Evolutionary conservation across 2,888 invertebrate genomes (phyloP).

Genomic region (Noctua fimbriata): DNA sequence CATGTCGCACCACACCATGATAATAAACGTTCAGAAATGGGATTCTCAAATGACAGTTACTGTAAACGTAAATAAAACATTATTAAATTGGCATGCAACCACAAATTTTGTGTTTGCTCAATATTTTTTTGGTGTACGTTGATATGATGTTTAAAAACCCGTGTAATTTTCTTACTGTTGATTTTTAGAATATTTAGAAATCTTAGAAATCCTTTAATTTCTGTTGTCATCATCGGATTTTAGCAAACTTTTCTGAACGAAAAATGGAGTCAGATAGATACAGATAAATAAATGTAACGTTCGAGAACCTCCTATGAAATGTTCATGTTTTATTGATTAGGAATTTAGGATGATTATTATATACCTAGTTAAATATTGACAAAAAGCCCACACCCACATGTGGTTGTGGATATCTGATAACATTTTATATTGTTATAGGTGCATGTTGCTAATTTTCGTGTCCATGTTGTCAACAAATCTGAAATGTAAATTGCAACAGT

Average conservation of each 20-base stretch:
- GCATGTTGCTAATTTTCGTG: background rate
- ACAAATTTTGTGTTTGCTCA: background rate
- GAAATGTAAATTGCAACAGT: slow-evolving; percentile 3
- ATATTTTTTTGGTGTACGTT: background rate
- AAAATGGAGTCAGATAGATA: background rate
- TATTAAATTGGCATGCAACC: background rate
- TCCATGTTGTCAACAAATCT: background rate
- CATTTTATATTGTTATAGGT: background rate
- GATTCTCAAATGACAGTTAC: slow-evolving; percentile 33
- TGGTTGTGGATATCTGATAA: background rate
- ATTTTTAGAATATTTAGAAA: too few relatives aligned
- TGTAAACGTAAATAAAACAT: background rate
- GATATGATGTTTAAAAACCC: background rate
- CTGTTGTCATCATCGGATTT: background rate
- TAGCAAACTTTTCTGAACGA: slow-evolving; percentile 33
- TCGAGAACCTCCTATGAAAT: slow-evolving; percentile 7
- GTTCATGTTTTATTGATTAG: background rate
- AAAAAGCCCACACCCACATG: too few relatives aligned
- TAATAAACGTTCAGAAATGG: slow-evolving; percentile 49
- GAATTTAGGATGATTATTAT: too few relatives aligned
- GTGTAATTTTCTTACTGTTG: background rate
- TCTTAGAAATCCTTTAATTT: background rate
- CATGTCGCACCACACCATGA: slow-evolving; percentile 26
- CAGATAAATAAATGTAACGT: slow-evolving; percentile 4
- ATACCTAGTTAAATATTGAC: too few relatives aligned